These are phyloP conservation scores for Ambastaia sidthimunki DNA, from an alignment of 2,797 vertebrate species.

Conservation along the genomic window DNA sequence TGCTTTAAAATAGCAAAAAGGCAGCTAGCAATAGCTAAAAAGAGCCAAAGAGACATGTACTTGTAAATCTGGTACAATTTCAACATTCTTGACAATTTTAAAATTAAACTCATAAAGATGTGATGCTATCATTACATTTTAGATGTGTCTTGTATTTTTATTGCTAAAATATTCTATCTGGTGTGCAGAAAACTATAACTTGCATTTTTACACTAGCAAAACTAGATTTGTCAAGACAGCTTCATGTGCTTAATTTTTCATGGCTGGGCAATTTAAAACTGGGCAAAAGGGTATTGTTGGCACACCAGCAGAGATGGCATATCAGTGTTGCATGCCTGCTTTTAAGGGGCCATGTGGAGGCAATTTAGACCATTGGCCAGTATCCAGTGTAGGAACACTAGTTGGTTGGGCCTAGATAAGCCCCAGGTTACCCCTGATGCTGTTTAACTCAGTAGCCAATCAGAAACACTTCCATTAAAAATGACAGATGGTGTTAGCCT, in stretches of 20 bases:
- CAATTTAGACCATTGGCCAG: conserved; percentile 14
- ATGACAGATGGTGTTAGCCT: conserved; percentile 23
- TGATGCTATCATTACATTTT: not conserved
- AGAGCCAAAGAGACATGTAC: not conserved
- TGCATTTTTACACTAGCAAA: conserved; percentile 16
- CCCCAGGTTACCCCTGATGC: conserved; percentile 10
- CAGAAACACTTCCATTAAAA: not conserved
- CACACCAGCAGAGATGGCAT: conserved; percentile 1
- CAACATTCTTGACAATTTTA: not conserved
- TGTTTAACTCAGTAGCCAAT: not conserved
- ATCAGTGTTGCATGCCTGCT: not conserved
- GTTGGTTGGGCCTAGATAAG: conserved; percentile 1
- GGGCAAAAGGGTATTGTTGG: conserved; percentile 10
- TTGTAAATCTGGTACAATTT: conserved; percentile 4
- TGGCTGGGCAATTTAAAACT: conserved; percentile 6
- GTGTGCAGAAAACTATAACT: conserved; percentile 34
- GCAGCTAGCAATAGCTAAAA: not conserved
- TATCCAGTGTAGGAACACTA: not conserved
- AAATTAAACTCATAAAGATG: conserved; percentile 1
- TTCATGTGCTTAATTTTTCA: conserved; percentile 21
- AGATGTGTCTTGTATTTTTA: conserved; percentile 3
- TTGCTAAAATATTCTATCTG: conserved; percentile 27
- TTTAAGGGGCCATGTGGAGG: not conserved
- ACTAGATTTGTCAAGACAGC: conserved; percentile 9
- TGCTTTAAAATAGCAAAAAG: not conserved